Percentiles rank a stretch among this genome's conserved stretches.
phyloP scores from a whole-genome alignment of 2,888 invertebrate genomes.

The Hyles lineata region DNA sequence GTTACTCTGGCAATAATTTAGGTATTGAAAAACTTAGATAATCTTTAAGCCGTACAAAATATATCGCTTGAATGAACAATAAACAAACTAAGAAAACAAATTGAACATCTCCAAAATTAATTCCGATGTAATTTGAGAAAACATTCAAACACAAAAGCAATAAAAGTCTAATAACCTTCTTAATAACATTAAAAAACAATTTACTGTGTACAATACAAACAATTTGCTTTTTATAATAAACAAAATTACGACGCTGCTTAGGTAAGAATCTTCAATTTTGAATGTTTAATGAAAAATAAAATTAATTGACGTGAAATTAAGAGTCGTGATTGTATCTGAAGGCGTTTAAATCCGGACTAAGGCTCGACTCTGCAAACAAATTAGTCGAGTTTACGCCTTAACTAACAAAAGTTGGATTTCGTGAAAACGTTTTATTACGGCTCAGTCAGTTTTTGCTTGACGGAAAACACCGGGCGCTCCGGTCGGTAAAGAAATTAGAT shows the following conservation, averaged over 20 bases:
- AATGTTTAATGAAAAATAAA: conserved; percentile 60
- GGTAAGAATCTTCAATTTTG: conserved; percentile 46
- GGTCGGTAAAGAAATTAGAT: not conserved
- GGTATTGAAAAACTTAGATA: too few species aligned
- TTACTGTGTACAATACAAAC: conserved; percentile 37
- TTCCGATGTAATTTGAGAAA: conserved; percentile 10
- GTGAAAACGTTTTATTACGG: conserved; percentile 42
- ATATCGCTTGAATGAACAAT: not conserved
- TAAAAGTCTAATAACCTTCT: conserved; percentile 28
- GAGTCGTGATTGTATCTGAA: conserved; percentile 61
- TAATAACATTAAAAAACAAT: conserved; percentile 34
- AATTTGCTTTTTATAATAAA: conserved; percentile 39
- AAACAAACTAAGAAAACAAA: not conserved
- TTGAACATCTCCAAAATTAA: not conserved
- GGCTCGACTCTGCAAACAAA: conserved; percentile 52
- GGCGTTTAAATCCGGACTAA: conserved; percentile 57
- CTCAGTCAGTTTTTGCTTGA: conserved; percentile 22
- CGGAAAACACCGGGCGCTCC: not conserved
- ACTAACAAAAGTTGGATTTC: conserved; percentile 48
- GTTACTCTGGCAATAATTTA: too few species aligned
- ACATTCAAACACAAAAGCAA: conserved; percentile 24
- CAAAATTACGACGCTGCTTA: conserved; percentile 46
- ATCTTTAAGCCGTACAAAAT: not conserved
- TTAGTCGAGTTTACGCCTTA: conserved; percentile 59
- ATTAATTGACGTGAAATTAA: conserved; percentile 71